phyloP scores from a whole-genome alignment of 1,140 invertebrate species.

The Lamellibrachia luymesi region DNA sequence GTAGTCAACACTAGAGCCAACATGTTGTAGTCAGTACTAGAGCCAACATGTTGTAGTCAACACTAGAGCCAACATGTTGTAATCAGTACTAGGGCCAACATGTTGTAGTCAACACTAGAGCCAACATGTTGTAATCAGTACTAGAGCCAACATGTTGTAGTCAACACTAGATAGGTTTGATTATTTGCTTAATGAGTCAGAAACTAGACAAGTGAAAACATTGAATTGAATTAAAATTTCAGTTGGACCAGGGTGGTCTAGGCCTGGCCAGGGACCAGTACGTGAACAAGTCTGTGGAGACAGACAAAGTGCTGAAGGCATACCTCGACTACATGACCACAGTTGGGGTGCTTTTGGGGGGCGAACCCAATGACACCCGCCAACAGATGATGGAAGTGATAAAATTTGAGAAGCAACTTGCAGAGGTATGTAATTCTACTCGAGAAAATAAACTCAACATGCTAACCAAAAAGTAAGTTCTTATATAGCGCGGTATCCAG shows the following conservation, averaged over 20 bases:
- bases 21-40: too few species aligned
- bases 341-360: conserved; percentile 83
- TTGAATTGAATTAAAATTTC: conserved; percentile 39
- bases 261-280: conserved; percentile 87
- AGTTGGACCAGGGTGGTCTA: conserved; percentile 90
- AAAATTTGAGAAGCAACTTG: conserved; percentile 84
- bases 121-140: too few species aligned
- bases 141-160: too few species aligned
- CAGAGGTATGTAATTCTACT: conserved; percentile 39
- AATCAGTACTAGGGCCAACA: too few species aligned
- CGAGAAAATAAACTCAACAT: too few species aligned
- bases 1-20: too few species aligned
- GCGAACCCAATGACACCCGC: conserved; percentile 71
- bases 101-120: too few species aligned
- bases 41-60: too few species aligned
- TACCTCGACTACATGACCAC: conserved; percentile 86
- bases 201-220: not conserved
- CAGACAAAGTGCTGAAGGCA: conserved; percentile 42
- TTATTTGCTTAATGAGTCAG: not conserved
- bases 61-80: too few species aligned
- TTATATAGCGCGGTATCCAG: too few species aligned
- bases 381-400: conserved; percentile 80
- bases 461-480: too few species aligned
- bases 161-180: not conserved
- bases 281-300: conserved; percentile 73